Evolutionary conservation across 2,797 vertebrate genomes (phyloP).

Genomic region (Pseudocheirus occidentalis): DNA sequence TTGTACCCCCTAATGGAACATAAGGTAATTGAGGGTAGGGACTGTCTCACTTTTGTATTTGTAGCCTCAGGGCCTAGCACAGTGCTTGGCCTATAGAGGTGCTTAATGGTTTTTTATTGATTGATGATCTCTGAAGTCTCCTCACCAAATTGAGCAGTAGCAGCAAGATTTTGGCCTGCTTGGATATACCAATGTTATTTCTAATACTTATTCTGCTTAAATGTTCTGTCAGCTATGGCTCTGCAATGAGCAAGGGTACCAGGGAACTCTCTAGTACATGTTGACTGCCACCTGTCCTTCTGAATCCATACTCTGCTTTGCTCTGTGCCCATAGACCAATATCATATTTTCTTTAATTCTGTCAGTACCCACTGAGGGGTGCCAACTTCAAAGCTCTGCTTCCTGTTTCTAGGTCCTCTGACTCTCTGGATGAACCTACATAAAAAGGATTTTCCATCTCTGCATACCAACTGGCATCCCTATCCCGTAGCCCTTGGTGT

Average conservation of each 20-base stretch:
- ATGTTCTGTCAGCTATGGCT: not conserved
- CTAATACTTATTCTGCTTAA: not conserved
- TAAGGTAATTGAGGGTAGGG: not conserved
- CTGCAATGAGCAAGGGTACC: not conserved
- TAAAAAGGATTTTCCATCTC: conserved; percentile 85
- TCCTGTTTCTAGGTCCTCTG: conserved; percentile 71
- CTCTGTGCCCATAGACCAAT: not conserved
- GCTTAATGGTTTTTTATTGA: not conserved
- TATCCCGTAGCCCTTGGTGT: conserved; percentile 99
- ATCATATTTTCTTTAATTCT: not conserved
- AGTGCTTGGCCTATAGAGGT: not conserved
- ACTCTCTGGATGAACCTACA: conserved; percentile 80
- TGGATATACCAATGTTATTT: not conserved
- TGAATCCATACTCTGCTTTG: not conserved
- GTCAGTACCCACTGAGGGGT: conserved; percentile 63
- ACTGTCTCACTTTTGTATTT: not conserved
- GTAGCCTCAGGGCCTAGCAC: not conserved
- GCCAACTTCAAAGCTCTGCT: conserved; percentile 51
- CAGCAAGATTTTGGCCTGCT: not conserved
- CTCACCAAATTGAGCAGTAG: not conserved
- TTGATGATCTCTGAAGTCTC: not conserved
- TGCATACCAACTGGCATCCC: conserved; percentile 97
- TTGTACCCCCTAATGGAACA: not conserved
- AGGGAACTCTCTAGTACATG: not conserved
- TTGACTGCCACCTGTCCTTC: not conserved